Evolutionary conservation across 1,140 invertebrate species (phyloP).

Genomic region (Sarcophaga peregrina): DNA sequence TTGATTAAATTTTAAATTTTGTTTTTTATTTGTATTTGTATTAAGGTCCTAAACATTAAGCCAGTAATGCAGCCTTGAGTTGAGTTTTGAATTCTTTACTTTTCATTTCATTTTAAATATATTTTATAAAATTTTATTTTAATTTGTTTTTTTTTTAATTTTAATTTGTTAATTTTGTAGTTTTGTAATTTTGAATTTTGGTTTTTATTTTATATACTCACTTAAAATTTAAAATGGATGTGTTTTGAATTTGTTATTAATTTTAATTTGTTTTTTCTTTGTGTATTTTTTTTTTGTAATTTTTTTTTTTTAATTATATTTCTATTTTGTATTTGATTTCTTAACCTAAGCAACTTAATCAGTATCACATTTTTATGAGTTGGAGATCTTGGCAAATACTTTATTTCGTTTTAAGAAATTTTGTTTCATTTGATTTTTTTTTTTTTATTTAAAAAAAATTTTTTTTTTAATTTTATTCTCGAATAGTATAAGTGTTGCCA

Average conservation of each 20-base stretch:
- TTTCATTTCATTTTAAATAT: no score
- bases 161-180: slow-evolving; percentile 14
- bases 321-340: slow-evolving; percentile 15
- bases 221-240: slow-evolving; percentile 35
- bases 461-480: not conserved
- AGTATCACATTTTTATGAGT: slow-evolving; percentile 41
- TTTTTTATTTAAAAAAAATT: slow-evolving; percentile 4
- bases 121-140: not conserved
- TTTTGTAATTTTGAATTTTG: slow-evolving; percentile 36
- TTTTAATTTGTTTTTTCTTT: not conserved
- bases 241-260: not conserved
- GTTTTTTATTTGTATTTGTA: not conserved
- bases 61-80: slow-evolving; percentile 41
- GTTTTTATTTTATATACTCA: not conserved
- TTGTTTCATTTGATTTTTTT: slow-evolving; percentile 13
- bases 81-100: not conserved
- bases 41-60: slow-evolving; percentile 39
- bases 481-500: slow-evolving; percentile 20
- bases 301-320: not conserved
- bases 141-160: not conserved
- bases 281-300: slow-evolving; percentile 25
- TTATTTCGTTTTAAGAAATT: slow-evolving; percentile 32
- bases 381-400: slow-evolving; percentile 41
- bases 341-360: slow-evolving; percentile 40
- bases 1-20: not conserved